A percentile compares a stretch with the other conserved stretches of the same genome.
phyloP scores from a whole-genome alignment of 1,140 invertebrate genomes.

The Copidosoma floridanum region DNA sequence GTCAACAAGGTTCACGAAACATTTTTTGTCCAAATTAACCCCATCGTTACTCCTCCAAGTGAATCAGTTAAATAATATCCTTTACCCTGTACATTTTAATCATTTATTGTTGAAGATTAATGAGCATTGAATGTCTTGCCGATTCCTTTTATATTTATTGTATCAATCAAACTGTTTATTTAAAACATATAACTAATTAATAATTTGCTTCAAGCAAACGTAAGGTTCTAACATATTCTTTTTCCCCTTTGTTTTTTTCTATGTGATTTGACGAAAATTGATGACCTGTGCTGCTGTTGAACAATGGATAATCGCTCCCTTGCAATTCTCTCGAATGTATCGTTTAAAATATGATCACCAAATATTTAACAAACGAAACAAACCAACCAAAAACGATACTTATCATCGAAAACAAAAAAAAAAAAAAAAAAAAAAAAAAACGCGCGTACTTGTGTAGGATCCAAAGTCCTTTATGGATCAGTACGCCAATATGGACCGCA shows the following conservation, averaged over 20 bases:
- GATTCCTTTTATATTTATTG: slow-evolving; percentile 14
- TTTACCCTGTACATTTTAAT: too few species aligned
- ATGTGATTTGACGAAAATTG: slow-evolving; percentile 59
- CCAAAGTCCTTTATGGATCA: slow-evolving; percentile 57
- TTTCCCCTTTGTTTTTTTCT: slow-evolving; percentile 58
- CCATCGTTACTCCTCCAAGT: too few species aligned
- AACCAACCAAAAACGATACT: too few species aligned
- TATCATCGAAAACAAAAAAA: too few species aligned
- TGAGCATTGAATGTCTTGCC: slow-evolving; percentile 14
- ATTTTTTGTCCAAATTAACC: too few species aligned
- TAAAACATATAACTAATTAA: neutral
- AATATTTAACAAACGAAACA: slow-evolving; percentile 4
- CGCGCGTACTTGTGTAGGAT: slow-evolving; percentile 38
- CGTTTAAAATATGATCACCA: slow-evolving; percentile 6
- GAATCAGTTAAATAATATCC: too few species aligned
- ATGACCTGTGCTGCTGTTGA: slow-evolving; percentile 55
- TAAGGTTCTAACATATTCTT: slow-evolving; percentile 54
- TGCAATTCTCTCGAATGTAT: too few species aligned
- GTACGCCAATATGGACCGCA: slow-evolving; percentile 55
- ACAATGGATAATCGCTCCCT: slow-evolving; percentile 53
- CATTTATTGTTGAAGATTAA: too few species aligned
- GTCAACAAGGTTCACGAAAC: too few species aligned
- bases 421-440: too few species aligned
- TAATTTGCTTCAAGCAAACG: too few species aligned
- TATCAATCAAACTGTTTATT: neutral